phyloP scores from a whole-genome alignment of 2,888 invertebrate species.

The Agonum fuliginosum region DNA sequence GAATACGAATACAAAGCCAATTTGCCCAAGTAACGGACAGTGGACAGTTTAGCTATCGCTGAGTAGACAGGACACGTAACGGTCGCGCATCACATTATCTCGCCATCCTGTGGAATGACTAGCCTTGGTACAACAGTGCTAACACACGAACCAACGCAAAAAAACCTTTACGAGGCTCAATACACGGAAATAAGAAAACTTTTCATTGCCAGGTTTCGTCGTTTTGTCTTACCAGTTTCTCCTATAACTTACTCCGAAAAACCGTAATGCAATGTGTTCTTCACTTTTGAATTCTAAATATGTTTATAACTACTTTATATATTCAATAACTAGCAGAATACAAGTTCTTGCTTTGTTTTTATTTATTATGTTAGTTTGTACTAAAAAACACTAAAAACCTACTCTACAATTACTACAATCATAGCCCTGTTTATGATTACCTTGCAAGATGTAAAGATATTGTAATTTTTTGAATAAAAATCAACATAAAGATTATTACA shows the following conservation, averaged over 20 bases:
- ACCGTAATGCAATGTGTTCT: too few species aligned
- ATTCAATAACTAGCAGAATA: too few species aligned
- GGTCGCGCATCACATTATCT: background rate
- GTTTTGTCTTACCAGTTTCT: background rate
- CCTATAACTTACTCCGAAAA: background rate
- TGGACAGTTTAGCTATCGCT: conserved; percentile 8
- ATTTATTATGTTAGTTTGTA: too few species aligned
- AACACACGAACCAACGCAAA: conserved; percentile 3
- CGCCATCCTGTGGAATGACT: conserved; percentile 1
- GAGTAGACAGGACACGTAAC: background rate
- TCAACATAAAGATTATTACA: too few species aligned
- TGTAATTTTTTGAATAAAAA: too few species aligned
- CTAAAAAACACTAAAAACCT: too few species aligned
- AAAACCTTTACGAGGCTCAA: background rate
- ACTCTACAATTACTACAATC: too few species aligned
- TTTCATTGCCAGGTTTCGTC: background rate
- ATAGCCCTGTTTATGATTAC: too few species aligned
- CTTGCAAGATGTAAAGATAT: too few species aligned
- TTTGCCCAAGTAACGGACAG: background rate
- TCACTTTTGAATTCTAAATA: too few species aligned
- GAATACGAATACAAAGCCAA: conserved; percentile 2
- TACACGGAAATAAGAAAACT: conserved; percentile 14
- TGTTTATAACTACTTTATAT: too few species aligned
- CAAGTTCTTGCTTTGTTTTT: too few species aligned
- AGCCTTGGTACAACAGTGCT: background rate